Base-by-base conservation (phyloP, 2,797 vertebrate species). In the Centropyge bicolor region DNA sequence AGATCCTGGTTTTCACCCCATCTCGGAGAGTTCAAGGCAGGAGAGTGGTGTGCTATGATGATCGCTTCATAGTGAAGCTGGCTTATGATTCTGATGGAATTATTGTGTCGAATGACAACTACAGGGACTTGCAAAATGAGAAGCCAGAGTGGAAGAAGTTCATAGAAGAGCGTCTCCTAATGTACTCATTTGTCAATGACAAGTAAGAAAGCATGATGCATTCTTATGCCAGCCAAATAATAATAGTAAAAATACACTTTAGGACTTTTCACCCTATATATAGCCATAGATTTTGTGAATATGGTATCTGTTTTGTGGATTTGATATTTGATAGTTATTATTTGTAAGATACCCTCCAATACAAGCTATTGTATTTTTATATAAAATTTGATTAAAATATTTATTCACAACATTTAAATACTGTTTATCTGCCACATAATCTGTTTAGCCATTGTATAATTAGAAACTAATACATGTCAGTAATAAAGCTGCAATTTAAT, bases 181-280 rank as follows among this genome's bases (percentile, higher is more conserved):
- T 99, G 98, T 99, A 99, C 94, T 99, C 98, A 70, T 99, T 99
- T 94, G 98, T 99, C 93, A 99, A 99, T 90, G 98, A 99, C 95
- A 99, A 99, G 98, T 99, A 96, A 60, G n/a, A n/a, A n/a, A n/a
- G n/a, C n/a, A n/a, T n/a, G n/a, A n/a, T n/a, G n/a, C n/a, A n/a
- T n/a, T n/a, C n/a, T n/a, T n/a, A n/a, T n/a, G n/a, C n/a, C n/a
- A n/a, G n/a, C n/a, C n/a, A n/a, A n/a, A n/a, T n/a, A n/a, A n/a
- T n/a, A n/a, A n/a, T n/a, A n/a, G n/a, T n/a, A n/a, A n/a, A n/a
- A n/a, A n/a, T n/a, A n/a, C n/a, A n/a, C n/a, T n/a, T n/a, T n/a
- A n/a, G n/a, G n/a, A n/a, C n/a, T n/a, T n/a, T n/a, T n/a, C n/a
- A n/a, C n/a, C n/a, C n/a, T n/a, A n/a, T n/a, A n/a, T n/a, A n/a